phyloP scores from a whole-genome alignment of 2,113 vertebrate genomes.

The Marmota flaviventris region DNA sequence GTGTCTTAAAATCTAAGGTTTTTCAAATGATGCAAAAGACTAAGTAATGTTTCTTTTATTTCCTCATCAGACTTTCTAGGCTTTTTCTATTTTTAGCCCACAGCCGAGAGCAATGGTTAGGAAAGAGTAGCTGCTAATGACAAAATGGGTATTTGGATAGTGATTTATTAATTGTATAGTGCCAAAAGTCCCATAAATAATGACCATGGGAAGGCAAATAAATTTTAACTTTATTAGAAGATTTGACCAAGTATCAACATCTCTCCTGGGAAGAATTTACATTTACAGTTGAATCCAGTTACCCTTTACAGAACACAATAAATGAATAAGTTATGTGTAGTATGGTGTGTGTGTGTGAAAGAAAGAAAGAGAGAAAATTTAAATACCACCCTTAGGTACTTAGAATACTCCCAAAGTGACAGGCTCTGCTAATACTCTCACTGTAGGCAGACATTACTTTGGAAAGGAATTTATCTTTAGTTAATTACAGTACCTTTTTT shows the following conservation, averaged over 20 bases:
- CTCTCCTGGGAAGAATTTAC: slow-evolving; percentile 10
- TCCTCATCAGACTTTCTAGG: not conserved
- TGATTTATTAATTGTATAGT: slow-evolving; percentile 42
- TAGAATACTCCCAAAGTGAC: not conserved
- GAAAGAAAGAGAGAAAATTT: not conserved
- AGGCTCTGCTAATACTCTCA: slow-evolving; percentile 2
- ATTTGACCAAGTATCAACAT: slow-evolving; percentile 26
- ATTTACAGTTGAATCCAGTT: not conserved
- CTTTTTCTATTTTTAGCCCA: not conserved
- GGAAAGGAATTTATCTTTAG: slow-evolving; percentile 55
- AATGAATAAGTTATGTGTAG: not conserved
- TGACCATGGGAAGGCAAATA: slow-evolving; percentile 23
- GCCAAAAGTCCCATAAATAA: slow-evolving; percentile 49
- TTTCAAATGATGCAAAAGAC: not conserved
- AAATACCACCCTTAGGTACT: not conserved
- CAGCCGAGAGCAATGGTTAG: not conserved
- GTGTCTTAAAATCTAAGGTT: not conserved
- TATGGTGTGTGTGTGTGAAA: not conserved
- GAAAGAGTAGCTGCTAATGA: not conserved
- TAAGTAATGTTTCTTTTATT: not conserved
- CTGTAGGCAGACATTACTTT: slow-evolving; percentile 31
- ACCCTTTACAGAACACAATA: not conserved
- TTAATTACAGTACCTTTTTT: not conserved
- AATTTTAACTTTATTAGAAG: slow-evolving; percentile 68
- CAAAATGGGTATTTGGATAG: not conserved